Evolutionary conservation across 2,797 vertebrate genomes (phyloP).

Genomic region (Megalops cyprinoides): DNA sequence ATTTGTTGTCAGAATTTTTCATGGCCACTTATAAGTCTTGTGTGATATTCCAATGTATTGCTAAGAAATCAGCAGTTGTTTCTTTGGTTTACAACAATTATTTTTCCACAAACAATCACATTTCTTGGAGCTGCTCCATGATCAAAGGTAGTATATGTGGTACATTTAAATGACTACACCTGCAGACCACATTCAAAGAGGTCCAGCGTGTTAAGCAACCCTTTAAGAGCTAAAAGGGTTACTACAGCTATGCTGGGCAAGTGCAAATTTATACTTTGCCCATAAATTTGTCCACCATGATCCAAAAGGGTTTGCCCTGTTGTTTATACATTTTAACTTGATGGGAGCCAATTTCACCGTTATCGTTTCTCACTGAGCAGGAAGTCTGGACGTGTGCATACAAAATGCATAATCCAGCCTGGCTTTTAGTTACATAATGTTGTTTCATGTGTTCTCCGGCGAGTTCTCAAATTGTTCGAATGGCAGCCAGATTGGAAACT

Average conservation of each 20-base stretch:
- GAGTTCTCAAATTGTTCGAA: not conserved
- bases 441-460: not conserved
- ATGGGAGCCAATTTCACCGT: not conserved
- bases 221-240: conserved; percentile 44
- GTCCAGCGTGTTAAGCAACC: not conserved
- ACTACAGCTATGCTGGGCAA: conserved; percentile 14
- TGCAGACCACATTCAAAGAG: not conserved
- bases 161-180: not conserved
- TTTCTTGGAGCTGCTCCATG: not conserved
- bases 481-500: not conserved
- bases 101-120: not conserved
- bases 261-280: not conserved
- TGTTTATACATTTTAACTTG: not conserved
- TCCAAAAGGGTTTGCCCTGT: conserved; percentile 7
- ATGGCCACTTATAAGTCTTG: not conserved
- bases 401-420: not conserved
- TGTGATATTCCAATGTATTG: not conserved
- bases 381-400: not conserved
- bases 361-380: not conserved
- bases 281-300: not conserved
- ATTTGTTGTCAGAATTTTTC: not conserved
- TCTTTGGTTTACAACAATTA: not conserved
- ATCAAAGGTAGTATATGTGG: not conserved
- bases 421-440: conserved; percentile 3
- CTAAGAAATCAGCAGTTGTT: not conserved